A percentile compares a stretch with the other conserved stretches of the same genome.
Conservation (phyloP, 1,140 invertebrate genomes). For the Rhyacophila brunnea region DNA sequence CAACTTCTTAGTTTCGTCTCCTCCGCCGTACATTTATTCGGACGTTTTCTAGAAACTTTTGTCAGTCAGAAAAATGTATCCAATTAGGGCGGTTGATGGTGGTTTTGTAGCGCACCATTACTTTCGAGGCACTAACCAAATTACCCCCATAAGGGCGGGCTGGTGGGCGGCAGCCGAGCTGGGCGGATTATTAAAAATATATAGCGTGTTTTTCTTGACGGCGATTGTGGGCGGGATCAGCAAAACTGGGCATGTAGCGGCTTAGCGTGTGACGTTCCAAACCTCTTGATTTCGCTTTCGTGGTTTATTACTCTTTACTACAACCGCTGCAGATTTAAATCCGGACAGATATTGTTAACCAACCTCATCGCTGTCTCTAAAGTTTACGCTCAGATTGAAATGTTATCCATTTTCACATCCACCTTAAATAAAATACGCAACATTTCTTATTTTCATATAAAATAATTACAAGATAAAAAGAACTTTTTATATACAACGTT, state of each 20-base stretch:
- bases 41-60: slow-evolving; percentile 27
- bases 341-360: too few species aligned
- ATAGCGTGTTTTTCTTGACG: slow-evolving; percentile 27
- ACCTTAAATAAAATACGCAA: too few species aligned
- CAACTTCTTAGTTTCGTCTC: slow-evolving; percentile 18
- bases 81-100: slow-evolving; percentile 36
- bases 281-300: slow-evolving; percentile 4
- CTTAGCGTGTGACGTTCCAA: slow-evolving; percentile 17
- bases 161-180: background rate
- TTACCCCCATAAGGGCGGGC: slow-evolving; percentile 25
- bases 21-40: slow-evolving; percentile 18
- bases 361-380: too few species aligned
- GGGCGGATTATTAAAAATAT: slow-evolving; percentile 34
- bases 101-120: slow-evolving; percentile 32
- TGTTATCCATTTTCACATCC: too few species aligned
- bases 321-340: too few species aligned
- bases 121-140: slow-evolving; percentile 36
- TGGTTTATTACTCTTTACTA: background rate
- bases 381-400: too few species aligned
- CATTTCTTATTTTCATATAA: too few species aligned
- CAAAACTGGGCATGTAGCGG: slow-evolving; percentile 17
- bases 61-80: slow-evolving; percentile 36
- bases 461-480: too few species aligned
- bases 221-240: background rate
- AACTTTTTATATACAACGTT: too few species aligned